Conservation (phyloP, 2,797 vertebrate genomes). For the Anguilla obscura region DNA sequence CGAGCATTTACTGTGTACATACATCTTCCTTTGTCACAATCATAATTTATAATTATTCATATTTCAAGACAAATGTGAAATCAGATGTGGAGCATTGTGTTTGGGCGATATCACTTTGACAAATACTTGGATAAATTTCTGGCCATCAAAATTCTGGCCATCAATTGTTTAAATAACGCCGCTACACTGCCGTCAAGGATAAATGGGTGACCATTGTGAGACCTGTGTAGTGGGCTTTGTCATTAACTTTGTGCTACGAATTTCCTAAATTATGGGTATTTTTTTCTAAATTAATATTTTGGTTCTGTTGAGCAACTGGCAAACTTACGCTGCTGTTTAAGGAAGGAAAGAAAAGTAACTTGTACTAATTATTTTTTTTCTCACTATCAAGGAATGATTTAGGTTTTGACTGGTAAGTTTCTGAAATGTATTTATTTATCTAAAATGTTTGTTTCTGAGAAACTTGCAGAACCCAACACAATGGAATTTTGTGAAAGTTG, state of each 20-base stretch:
- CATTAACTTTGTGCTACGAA: neutral
- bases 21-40: slow-evolving; percentile 39
- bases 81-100: slow-evolving; percentile 34
- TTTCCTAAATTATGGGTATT: neutral
- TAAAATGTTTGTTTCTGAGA: slow-evolving; percentile 16
- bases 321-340: neutral
- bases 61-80: slow-evolving; percentile 21
- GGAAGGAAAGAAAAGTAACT: neutral
- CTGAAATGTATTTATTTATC: neutral
- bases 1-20: too few species aligned
- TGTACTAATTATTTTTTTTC: neutral
- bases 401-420: neutral
- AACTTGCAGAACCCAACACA: slow-evolving; percentile 52
- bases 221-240: neutral
- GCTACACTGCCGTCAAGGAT: neutral
- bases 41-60: slow-evolving; percentile 1
- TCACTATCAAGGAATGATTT: neutral
- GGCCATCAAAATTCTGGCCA: neutral
- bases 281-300: neutral
- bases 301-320: neutral
- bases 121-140: neutral
- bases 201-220: neutral
- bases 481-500: slow-evolving; percentile 3
- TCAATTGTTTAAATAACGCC: slow-evolving; percentile 15
- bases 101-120: slow-evolving; percentile 44